Evolutionary conservation across 37 sponge, comb jelly and placozoan genomes (phyloP), one percentile per base, ranked within the genome.

Genomic region (Amphimedon queenslandica): DNA sequence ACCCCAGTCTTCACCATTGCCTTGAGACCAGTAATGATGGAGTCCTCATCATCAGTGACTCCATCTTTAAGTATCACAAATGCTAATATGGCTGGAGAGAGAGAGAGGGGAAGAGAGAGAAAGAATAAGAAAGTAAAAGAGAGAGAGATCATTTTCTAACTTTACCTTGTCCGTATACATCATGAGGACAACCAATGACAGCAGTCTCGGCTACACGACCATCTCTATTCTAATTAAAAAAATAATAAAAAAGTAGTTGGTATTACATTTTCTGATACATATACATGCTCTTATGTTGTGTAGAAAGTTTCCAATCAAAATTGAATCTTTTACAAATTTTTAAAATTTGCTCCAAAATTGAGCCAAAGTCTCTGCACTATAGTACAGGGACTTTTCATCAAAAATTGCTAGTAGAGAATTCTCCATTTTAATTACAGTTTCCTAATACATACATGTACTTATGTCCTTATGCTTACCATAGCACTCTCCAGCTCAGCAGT

Each of bases 401-500:
- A n/a, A 27, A 8, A 24, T 23, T 6, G 31, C 8, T 27, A 61
- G 27, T 23, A 23, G 63, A 10, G 30, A 29, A n/a, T n/a, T n/a
- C n/a, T n/a, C n/a, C n/a, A n/a, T n/a, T n/a, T n/a, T n/a, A n/a
- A 20, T n/a, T n/a, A n/a, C n/a, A n/a, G n/a, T n/a, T n/a, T n/a
- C n/a, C n/a, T n/a, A n/a, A n/a, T 1, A 13, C 4, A 35, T 39
- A 34, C 35, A 1, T 23, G 70, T 42, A 34, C 13, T 56, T 36
- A 30, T 0, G n/a, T n/a, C n/a, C n/a, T n/a, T n/a, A n/a, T n/a
- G 3, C 83, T 43, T 42, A 96, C 97, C 82, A 98, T 72, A 21
- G 82, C 94, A 75, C 93, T 89, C 79, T 98, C 99, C 31, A 98
- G 70, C 66, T 98, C 99, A 39, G 99, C 99, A 29, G 99, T 94